Evolutionary conservation across 2,888 invertebrate genomes (phyloP), one percentile per base, ranked within the genome.

Genomic region (Eupithecia pulchellata): DNA sequence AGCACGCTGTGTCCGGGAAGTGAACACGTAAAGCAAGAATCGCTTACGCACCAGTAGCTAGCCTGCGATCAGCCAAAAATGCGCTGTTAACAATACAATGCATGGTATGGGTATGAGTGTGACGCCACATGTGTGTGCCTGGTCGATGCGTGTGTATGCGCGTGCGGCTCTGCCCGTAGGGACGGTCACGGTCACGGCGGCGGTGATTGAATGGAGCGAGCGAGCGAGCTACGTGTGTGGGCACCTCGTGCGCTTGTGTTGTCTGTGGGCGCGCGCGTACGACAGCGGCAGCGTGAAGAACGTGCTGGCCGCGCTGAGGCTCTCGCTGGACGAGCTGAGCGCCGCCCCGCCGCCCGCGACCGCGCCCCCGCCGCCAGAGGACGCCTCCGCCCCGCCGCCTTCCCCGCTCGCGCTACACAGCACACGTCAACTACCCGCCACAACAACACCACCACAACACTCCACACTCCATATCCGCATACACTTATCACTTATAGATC

Each of bases 241-340:
- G 88, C 96, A 97, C 97, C 97, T 97, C 95, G 96, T 97, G 93
- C 97, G 95, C 94, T 97, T 97, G 94, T 97, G 97, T 88, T 97
- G 96, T 83, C 95, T 95, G 93, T 96, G 96, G 94, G 96, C 96
- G 91, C 97, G 96, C 94, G 97, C 96, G 94, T 97, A 97, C 93
- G 96, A 96, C 93, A 97, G 94, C 84, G 96, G 96, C 94, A 96
- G 94, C 86, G 96, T 96, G 94, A 96, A 96, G 93, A 96, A 95
- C 80, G 96, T 96, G 83, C 95, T 95, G 57, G 76, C 92, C 88
- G 95, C 93, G 92, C 95, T 95, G 89, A 95, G 95, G 87, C 95
- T 95, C 91, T 95, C 96, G 95, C 96, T 95, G 85, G 96, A 96
- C 93, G 95, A 94, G 90, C 91, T 90, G 85, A 94, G 91, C 85